Conservation (phyloP, 1,140 invertebrate species). For the Bombus impatiens region DNA sequence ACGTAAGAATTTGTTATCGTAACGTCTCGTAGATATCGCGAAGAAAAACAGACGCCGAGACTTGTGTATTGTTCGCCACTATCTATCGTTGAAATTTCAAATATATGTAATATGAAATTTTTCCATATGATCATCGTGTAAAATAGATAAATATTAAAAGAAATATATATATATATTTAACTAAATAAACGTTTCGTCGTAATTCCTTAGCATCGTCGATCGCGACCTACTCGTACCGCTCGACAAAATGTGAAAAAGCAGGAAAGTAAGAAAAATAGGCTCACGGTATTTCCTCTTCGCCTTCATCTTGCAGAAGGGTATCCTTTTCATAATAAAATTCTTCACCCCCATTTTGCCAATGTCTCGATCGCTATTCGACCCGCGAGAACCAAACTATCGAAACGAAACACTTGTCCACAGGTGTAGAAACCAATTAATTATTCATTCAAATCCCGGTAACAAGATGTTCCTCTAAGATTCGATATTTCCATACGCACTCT, state of each 20-base stretch:
- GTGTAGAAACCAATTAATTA: background rate
- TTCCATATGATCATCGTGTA: background rate
- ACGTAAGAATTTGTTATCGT: constrained; percentile 35
- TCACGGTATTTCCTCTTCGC: constrained; percentile 73
- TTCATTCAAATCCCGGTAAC: background rate
- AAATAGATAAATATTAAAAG: background rate
- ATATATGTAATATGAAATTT: background rate
- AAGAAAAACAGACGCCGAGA: background rate
- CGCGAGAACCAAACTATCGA: background rate
- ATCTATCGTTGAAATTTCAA: background rate
- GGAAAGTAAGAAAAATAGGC: constrained; percentile 30
- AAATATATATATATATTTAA: too few species aligned
- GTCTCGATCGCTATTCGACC: background rate
- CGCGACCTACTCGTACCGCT: background rate
- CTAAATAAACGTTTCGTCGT: background rate
- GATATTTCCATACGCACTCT: too few species aligned
- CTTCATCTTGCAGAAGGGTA: constrained; percentile 76
- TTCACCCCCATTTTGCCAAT: constrained; percentile 75
- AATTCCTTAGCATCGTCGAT: background rate
- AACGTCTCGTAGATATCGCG: background rate
- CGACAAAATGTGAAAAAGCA: too few species aligned
- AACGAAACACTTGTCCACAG: background rate
- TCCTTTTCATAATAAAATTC: constrained; percentile 77
- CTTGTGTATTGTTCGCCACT: background rate
- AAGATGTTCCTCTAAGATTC: background rate